Evolutionary conservation across 2,797 vertebrate genomes (phyloP).

Genomic region (Poliocrania exsul): DNA sequence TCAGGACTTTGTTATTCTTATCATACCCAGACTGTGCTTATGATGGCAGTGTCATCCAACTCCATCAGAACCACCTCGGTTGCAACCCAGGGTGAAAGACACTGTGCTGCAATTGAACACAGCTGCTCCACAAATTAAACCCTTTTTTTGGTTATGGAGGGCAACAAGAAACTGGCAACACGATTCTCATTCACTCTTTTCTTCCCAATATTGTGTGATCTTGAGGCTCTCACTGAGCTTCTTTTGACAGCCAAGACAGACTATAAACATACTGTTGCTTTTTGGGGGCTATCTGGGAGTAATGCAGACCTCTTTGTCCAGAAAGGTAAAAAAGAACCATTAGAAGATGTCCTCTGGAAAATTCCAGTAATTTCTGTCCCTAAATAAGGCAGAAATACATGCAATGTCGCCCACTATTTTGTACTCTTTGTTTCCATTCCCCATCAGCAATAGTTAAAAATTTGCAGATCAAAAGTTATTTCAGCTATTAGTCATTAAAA

Average conservation of each 20-base stretch:
- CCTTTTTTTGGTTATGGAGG: neutral
- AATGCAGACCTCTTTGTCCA: neutral
- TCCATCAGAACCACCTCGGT: accelerated
- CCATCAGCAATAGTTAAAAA: neutral
- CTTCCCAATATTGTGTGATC: neutral
- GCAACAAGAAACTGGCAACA: neutral
- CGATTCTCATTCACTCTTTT: accelerated
- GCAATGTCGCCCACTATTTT: neutral
- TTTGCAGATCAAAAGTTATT: neutral
- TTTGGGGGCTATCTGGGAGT: neutral
- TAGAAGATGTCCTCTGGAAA: neutral
- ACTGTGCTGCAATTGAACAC: neutral
- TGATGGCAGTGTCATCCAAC: neutral
- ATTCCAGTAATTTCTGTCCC: neutral
- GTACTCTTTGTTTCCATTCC: neutral
- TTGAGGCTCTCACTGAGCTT: neutral
- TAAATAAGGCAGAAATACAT: neutral
- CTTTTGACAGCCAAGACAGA: neutral
- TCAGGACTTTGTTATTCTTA: neutral
- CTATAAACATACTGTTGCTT: neutral
- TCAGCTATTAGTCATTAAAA: neutral
- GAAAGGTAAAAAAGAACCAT: neutral
- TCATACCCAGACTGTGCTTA: neutral
- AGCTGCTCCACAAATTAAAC: neutral
- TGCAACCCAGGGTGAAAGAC: neutral